These are phyloP conservation scores for Hoplodrina blanda DNA, from an alignment of 2,888 invertebrate species.

Conservation along the genomic window DNA sequence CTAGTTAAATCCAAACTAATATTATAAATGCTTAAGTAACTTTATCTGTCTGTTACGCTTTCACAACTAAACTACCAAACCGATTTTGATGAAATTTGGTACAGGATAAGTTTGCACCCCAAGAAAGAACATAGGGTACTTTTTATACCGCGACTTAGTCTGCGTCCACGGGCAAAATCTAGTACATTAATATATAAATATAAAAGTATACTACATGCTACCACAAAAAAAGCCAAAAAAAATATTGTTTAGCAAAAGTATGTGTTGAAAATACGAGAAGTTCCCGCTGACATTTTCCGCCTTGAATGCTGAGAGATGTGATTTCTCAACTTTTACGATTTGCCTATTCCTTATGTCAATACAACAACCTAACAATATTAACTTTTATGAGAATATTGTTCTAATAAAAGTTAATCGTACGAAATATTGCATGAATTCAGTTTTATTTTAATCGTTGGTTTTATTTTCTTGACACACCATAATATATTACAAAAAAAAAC, in stretches of 20 bases:
- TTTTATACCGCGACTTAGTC: too few species aligned
- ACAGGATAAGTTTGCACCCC: too few species aligned
- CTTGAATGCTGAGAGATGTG: conserved; percentile 24
- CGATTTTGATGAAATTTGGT: too few species aligned
- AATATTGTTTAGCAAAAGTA: conserved; percentile 15
- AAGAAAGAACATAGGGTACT: too few species aligned
- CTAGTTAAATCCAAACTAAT: background rate
- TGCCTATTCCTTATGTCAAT: conserved; percentile 30
- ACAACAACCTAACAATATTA: conserved; percentile 10
- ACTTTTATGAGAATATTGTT: conserved; percentile 18
- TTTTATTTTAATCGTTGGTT: background rate
- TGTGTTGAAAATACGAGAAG: conserved; percentile 25
- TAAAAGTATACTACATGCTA: background rate
- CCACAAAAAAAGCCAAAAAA: conserved; percentile 17
- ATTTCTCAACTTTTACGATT: conserved; percentile 37
- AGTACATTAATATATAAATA: background rate
- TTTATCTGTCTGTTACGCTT: too few species aligned
- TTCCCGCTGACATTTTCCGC: conserved; percentile 19
- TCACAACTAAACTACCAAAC: too few species aligned
- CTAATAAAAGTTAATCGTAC: conserved; percentile 11
- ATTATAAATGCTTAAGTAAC: too few species aligned
- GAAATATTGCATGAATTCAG: conserved; percentile 9
- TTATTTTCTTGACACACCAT: background rate
- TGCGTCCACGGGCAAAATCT: too few species aligned
- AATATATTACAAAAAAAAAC: background rate